Conservation (phyloP, 2,113 vertebrate genomes). For the Aptenodytes patagonicus region DNA sequence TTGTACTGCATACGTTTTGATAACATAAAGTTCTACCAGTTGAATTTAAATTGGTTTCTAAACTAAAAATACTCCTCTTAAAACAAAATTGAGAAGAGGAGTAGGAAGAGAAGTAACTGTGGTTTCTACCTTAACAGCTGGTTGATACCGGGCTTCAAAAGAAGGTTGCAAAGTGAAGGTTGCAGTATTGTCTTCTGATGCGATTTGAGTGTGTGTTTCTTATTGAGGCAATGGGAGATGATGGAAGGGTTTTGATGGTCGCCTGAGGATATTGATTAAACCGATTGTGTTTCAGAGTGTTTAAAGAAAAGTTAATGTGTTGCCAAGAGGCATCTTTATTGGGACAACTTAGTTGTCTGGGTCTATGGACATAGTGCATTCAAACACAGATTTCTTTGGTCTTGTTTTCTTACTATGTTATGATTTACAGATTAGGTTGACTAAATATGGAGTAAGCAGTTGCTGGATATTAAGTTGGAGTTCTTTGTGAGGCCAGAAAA, state of each 20-base stretch:
- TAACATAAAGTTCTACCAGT: not conserved
- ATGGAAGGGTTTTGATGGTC: not conserved
- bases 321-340: not conserved
- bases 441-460: not conserved
- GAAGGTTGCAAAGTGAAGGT: not conserved
- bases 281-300: not conserved
- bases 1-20: not conserved
- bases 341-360: not conserved
- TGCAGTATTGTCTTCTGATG: not conserved
- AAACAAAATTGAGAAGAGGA: not conserved
- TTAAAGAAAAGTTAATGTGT: conserved; percentile 11
- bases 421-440: not conserved
- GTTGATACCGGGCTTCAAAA: not conserved
- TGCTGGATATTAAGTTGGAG: not conserved
- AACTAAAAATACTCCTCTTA: not conserved
- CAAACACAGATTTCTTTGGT: not conserved
- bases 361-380: not conserved
- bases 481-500: not conserved
- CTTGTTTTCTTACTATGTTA: not conserved
- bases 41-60: not conserved
- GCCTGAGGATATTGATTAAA: not conserved
- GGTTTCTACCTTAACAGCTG: not conserved
- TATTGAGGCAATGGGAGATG: not conserved
- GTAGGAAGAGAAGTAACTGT: not conserved
- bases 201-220: not conserved